phyloP scores from a whole-genome alignment of 2,797 vertebrate genomes.

The Eutrigla gurnardus region DNA sequence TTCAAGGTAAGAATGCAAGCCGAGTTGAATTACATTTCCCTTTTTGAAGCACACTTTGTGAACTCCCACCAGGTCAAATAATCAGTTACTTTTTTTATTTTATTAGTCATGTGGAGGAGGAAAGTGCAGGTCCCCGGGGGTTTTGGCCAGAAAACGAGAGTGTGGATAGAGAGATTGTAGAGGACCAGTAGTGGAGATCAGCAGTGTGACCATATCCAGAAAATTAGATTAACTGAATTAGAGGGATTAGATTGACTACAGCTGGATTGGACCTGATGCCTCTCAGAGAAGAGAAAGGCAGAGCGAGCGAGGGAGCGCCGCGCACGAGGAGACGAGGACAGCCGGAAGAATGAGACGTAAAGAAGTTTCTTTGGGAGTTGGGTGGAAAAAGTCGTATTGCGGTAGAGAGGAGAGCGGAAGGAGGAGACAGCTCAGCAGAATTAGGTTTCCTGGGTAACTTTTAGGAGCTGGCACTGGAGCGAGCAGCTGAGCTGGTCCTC shows the following conservation, averaged over 20 bases:
- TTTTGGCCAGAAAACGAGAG: slow-evolving; percentile 53
- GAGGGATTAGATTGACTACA: slow-evolving; percentile 77
- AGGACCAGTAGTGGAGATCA: slow-evolving; percentile 56
- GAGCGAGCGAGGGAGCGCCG: slow-evolving; percentile 15
- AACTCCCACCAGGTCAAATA: slow-evolving; percentile 31
- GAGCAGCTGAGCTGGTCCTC: slow-evolving; percentile 57
- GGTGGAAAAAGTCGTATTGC: slow-evolving; percentile 74
- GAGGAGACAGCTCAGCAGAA: slow-evolving; percentile 79
- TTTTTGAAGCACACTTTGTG: slow-evolving; percentile 2
- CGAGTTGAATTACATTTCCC: neutral
- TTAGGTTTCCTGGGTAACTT: slow-evolving; percentile 74
- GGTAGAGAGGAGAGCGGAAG: slow-evolving; percentile 61
- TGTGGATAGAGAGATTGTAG: slow-evolving; percentile 43
- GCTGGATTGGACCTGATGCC: slow-evolving; percentile 68
- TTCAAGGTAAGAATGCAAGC: neutral
- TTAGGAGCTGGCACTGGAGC: slow-evolving; percentile 70
- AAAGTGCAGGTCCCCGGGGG: slow-evolving; percentile 40
- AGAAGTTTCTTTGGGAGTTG: slow-evolving; percentile 69
- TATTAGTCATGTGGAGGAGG: slow-evolving; percentile 26
- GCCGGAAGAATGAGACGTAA: slow-evolving; percentile 47
- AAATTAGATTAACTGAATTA: slow-evolving; percentile 81
- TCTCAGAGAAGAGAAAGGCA: slow-evolving; percentile 54
- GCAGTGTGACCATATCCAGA: slow-evolving; percentile 71
- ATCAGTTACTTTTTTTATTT: slow-evolving; percentile 29
- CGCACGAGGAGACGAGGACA: slow-evolving; percentile 13